Base-by-base conservation (phyloP, 1,140 invertebrate genomes). In the Leucophenga varia region DNA sequence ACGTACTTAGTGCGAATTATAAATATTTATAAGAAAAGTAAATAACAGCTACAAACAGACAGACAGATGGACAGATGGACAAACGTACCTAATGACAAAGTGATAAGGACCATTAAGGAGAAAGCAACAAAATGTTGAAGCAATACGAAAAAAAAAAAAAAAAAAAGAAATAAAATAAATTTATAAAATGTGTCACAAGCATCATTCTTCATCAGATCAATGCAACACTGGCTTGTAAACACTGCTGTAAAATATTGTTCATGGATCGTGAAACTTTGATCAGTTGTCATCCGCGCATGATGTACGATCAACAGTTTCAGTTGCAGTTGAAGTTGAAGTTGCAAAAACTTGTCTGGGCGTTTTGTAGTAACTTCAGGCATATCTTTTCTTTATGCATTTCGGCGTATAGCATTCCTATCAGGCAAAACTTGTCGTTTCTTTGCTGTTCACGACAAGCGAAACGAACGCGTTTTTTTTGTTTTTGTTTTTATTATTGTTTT, bases 51-150 rank as follows among this genome's bases (percentile, higher is more conserved):
- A 20, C 46, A 38, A 21, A 35, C 44, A 39, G 36, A 28, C 30
- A 32, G n/a, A n/a, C n/a, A n/a, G n/a, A n/a, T n/a, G n/a, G n/a
- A 12, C 28, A 22, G 28, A 16, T 18, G 48, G 25, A 36, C 30
- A 31, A n/a, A 40, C 45, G 53, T 43, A 58, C 55, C 63, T 67
- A 67, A 67, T 67, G 63, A 52, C 63, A 67, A 67, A 51, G 63
- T 67, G 63, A 67, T 67, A 67, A 67, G 59, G 59, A 67, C 63
- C 63, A 67, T 67, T 67, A 67, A 67, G 63, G 64, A 67, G 63
- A 67, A 67, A 67, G 63, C 63, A 48, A n/a, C n/a, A n/a, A n/a
- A n/a, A n/a, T n/a, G n/a, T n/a, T n/a, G n/a, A n/a, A n/a, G n/a
- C 22, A 55, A 52, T 40, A 31, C 36, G 16, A 21, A 17, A 19